These are phyloP conservation scores for Pseudococcus longispinus DNA, from an alignment of 2,888 invertebrate genomes.

Conservation along the genomic window DNA sequence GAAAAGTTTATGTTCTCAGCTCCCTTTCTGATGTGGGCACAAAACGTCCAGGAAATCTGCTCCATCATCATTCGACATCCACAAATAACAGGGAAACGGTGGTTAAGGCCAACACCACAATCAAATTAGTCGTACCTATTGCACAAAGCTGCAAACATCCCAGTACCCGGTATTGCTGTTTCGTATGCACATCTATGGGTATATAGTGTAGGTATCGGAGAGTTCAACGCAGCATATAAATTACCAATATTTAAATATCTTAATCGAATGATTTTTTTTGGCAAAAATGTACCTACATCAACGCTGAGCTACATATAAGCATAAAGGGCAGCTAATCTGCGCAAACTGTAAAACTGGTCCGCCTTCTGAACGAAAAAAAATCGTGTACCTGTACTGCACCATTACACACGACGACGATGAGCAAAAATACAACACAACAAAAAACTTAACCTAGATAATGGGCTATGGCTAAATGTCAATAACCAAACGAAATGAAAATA, in stretches of 20 bases:
- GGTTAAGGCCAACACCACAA: no score
- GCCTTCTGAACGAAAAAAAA: slow-evolving; percentile 2
- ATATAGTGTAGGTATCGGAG: background rate
- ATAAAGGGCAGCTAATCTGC: background rate
- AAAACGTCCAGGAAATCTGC: no score
- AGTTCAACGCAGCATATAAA: background rate
- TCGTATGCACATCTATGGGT: background rate
- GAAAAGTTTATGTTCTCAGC: no score
- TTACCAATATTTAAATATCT: background rate
- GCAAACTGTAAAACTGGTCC: background rate
- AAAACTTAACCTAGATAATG: slow-evolving; percentile 7
- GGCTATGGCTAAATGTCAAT: background rate
- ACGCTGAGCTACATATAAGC: background rate
- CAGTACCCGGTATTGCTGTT: background rate
- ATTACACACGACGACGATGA: background rate
- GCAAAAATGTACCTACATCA: background rate
- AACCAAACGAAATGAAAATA: background rate
- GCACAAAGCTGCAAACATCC: background rate
- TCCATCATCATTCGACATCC: no score
- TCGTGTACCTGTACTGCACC: background rate
- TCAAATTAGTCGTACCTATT: no score
- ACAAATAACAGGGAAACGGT: no score
- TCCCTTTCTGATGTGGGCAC: no score
- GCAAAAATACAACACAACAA: background rate
- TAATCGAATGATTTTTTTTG: background rate